Evolutionary conservation across 2,888 invertebrate genomes (phyloP), one percentile per base, ranked within the genome.

Genomic region (Stegophylla sp.): DNA sequence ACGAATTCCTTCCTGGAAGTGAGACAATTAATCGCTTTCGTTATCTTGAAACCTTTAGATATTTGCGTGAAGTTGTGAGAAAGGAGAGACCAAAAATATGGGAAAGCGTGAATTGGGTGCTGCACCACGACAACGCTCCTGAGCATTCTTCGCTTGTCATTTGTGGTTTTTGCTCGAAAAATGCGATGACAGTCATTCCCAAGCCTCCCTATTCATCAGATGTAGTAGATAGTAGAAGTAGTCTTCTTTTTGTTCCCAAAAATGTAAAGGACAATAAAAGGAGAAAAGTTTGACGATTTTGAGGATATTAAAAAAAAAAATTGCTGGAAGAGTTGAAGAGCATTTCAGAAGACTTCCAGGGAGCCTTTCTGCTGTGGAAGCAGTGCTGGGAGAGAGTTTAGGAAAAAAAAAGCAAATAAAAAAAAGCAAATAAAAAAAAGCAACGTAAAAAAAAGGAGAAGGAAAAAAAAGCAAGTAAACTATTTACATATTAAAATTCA

Each of bases 181-280:
- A 34, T 34, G 34, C 34, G 34, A 34, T 34, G 34, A 34, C 34
- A 5, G 34, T 34, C 3, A 61, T 61, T 61, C 28, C 28, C 61
- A 28, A 61, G 28, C 28, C 61, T 61, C 28, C 28, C 59, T 71
- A 63, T 48, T 81, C 73, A n/a, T 56, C 66, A 48, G 73, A 81
- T 63, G n/a, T n/a, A n/a, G n/a, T n/a, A n/a, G n/a, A 45, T 81
- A 48, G 73, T 43, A 10, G 53, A 64, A 45, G 66, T 66, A 34
- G 28, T 64, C 66, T 81, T 66, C 41, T 73, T 73, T 63, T 23
- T 81, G 48, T 81, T 81, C 63, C 53, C 51, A 20, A 73, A 73
- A 73, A 59, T 73, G n/a, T 74, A 81, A 64, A 51, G 61, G 53
- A 15, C 59, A 13, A 41, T 66, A 20, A 81, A 81, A 64, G 34